Conservation (phyloP, 2,797 vertebrate species). For the Pseudochromis fuscus region DNA sequence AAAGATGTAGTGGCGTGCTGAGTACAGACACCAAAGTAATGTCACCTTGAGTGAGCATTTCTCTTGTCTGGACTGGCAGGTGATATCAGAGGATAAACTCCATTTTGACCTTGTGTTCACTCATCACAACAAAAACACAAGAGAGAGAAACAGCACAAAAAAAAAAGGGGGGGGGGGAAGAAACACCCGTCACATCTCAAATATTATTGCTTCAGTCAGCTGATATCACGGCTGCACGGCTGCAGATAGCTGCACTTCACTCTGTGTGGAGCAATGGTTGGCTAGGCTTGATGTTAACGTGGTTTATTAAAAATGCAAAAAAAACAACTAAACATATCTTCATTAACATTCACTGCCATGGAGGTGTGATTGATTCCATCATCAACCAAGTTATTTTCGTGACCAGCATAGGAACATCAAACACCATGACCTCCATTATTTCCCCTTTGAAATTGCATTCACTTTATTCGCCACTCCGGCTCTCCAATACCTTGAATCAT, state of each 20-base stretch:
- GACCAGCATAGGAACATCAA: constrained; percentile 77
- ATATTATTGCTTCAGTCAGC: constrained; percentile 75
- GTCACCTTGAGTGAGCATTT: constrained; percentile 82
- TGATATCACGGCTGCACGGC: constrained; percentile 59
- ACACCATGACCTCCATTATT: constrained; percentile 83
- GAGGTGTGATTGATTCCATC: constrained; percentile 79
- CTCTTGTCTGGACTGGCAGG: constrained; percentile 82
- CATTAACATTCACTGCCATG: constrained; percentile 75
- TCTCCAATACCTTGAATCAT: constrained; percentile 81
- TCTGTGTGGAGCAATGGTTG: constrained; percentile 55
- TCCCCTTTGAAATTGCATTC: constrained; percentile 83
- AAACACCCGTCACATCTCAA: constrained; percentile 69
- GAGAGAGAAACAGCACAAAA: constrained; percentile 32
- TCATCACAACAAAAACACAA: constrained; percentile 79
- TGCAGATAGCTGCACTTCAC: constrained; percentile 64
- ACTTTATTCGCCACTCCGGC: constrained; percentile 77
- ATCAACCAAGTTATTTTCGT: constrained; percentile 78
- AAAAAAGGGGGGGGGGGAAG: no score
- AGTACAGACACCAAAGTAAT: constrained; percentile 78
- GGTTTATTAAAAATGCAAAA: constrained; percentile 74
- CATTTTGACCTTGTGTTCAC: constrained; percentile 81
- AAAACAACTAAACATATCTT: constrained; percentile 64
- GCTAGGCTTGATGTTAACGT: constrained; percentile 63
- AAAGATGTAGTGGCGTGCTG: constrained; percentile 74
- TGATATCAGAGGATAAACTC: constrained; percentile 84